Evolutionary conservation across 2,113 vertebrate genomes (phyloP).

Genomic region (Heterocephalus glaber): DNA sequence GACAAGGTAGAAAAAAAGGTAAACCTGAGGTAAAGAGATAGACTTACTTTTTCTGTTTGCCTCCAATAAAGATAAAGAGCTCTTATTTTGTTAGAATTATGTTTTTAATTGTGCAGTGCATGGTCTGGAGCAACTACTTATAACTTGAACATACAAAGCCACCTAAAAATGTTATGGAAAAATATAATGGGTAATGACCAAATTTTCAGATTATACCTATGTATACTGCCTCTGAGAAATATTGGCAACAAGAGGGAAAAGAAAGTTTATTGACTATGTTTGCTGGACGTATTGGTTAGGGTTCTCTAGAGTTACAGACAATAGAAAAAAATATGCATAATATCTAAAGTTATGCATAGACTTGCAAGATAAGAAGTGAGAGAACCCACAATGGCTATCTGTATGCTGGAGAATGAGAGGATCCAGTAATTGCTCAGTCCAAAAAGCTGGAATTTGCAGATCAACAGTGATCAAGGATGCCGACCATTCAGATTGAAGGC

Average conservation of each 20-base stretch:
- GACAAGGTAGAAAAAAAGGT: too few species aligned
- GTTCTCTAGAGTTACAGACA: background rate
- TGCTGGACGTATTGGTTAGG: background rate
- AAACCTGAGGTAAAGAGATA: background rate
- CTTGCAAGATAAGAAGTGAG: background rate
- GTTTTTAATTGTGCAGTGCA: background rate
- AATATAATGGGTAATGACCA: background rate
- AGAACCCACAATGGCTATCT: background rate
- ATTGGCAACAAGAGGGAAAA: background rate
- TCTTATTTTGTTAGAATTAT: background rate
- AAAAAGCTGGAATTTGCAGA: background rate
- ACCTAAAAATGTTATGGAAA: background rate
- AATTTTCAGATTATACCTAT: background rate
- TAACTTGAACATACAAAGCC: background rate
- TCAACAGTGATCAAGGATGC: background rate
- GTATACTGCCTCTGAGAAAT: background rate
- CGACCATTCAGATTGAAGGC: background rate
- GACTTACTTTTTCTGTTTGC: background rate
- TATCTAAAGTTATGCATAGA: background rate
- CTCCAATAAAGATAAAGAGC: background rate
- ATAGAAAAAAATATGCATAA: background rate
- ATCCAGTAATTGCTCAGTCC: background rate
- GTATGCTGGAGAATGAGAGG: background rate
- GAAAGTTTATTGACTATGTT: background rate
- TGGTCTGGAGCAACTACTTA: background rate